A percentile compares a stretch with the other conserved stretches of the same genome.
These are phyloP conservation scores for Drosophila koepferae DNA, from an alignment of 2,888 invertebrate species.

Conservation along the genomic window DNA sequence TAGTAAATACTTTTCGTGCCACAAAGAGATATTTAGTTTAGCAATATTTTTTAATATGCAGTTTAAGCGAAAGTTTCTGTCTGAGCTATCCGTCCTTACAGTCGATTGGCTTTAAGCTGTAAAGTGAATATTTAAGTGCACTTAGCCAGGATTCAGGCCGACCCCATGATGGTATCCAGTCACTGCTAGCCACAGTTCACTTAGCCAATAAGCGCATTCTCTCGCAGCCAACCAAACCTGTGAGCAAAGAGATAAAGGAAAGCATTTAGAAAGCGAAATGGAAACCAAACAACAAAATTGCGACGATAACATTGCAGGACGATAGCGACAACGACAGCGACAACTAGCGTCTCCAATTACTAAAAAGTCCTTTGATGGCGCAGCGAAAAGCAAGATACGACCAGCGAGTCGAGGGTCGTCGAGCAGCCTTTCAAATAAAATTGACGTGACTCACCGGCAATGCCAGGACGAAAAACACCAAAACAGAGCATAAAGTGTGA, in stretches of 20 bases:
- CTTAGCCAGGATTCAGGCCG: neutral
- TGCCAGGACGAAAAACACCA: conserved; percentile 38
- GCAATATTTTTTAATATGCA: neutral
- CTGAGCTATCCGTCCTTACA: neutral
- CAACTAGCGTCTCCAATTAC: conserved; percentile 69
- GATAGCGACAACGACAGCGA: conserved; percentile 39
- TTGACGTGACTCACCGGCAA: conserved; percentile 64
- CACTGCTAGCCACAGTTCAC: conserved; percentile 23
- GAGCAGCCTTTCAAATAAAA: conserved; percentile 36
- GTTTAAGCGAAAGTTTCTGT: neutral
- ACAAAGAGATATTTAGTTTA: neutral
- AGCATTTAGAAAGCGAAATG: conserved; percentile 67
- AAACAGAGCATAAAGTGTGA: conserved; percentile 33
- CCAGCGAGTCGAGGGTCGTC: conserved; percentile 10
- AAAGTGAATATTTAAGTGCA: neutral
- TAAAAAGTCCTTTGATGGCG: conserved; percentile 39
- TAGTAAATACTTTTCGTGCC: neutral
- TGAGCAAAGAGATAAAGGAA: conserved; percentile 50
- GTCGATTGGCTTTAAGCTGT: conserved; percentile 6
- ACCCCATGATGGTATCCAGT: neutral
- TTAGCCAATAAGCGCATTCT: conserved; percentile 48
- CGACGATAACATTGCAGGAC: conserved; percentile 44
- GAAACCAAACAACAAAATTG: conserved; percentile 60
- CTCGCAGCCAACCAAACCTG: conserved; percentile 4
- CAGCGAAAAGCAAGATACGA: conserved; percentile 42